phyloP scores from a whole-genome alignment of 2,888 invertebrate genomes.

The Sacculina carcini region DNA sequence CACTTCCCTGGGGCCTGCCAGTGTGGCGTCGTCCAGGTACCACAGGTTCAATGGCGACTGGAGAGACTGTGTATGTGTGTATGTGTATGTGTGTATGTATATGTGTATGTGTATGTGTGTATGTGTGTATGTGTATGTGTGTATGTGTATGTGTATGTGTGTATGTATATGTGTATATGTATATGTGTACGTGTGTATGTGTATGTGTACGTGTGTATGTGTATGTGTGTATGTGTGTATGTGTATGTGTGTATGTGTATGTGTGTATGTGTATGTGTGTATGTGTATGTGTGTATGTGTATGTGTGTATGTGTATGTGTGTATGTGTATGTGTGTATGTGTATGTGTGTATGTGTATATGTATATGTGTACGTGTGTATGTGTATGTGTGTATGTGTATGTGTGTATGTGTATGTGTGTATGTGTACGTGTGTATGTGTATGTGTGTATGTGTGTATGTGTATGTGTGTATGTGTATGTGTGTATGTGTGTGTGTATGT shows the following conservation, averaged over 20 bases:
- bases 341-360: not conserved
- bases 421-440: no score
- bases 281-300: constrained; percentile 1
- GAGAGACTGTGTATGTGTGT: not conserved
- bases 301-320: constrained; percentile 3
- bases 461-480: no score
- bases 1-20: no score
- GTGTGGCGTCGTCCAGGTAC: no score
- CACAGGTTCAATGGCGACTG: no score
- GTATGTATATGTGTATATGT: not conserved
- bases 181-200: not conserved
- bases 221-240: not conserved
- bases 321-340: constrained; percentile 1
- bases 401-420: constrained; percentile 3
- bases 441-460: no score
- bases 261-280: not conserved
- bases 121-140: not conserved
- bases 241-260: not conserved
- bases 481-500: no score
- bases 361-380: constrained; percentile 1
- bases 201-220: not conserved
- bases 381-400: not conserved
- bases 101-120: not conserved
- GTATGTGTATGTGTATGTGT: no score
- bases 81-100: constrained; percentile 1